Conservation (phyloP, 2,888 invertebrate genomes). For the Hypomecis atomaria region DNA sequence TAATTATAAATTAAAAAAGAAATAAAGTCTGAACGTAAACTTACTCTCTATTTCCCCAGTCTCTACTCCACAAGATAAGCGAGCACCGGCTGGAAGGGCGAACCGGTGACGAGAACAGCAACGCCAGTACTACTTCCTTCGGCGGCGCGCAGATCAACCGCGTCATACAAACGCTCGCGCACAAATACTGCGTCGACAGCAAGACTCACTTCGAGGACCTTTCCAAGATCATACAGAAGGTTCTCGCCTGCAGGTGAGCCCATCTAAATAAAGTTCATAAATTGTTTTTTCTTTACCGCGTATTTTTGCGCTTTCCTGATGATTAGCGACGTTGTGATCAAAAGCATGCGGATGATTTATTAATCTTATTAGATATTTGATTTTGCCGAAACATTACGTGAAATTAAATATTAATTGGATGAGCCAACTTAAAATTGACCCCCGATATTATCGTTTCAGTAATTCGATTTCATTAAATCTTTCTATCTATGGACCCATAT, state of each 20-base stretch:
- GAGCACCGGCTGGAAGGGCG: constrained; percentile 92
- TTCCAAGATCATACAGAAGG: constrained; percentile 94
- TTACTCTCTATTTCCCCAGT: constrained; percentile 59
- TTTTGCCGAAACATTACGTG: too few species aligned
- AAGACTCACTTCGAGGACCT: constrained; percentile 97
- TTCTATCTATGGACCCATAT: constrained; percentile 5
- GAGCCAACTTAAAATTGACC: too few species aligned
- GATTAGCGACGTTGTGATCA: too few species aligned
- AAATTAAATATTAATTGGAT: too few species aligned
- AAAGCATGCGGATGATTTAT: too few species aligned
- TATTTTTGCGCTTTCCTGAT: too few species aligned
- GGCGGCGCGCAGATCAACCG: constrained; percentile 92
- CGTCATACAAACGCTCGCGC: constrained; percentile 96
- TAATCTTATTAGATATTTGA: too few species aligned
- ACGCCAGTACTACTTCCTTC: constrained; percentile 79
- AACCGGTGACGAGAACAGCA: constrained; percentile 79
- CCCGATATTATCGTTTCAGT: too few species aligned
- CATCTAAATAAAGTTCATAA: too few species aligned
- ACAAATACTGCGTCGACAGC: constrained; percentile 97
- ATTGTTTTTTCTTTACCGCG: too few species aligned
- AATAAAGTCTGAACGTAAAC: background rate
- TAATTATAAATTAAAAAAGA: background rate
- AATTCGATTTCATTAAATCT: too few species aligned
- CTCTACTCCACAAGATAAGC: constrained; percentile 92
- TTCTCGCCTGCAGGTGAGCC: constrained; percentile 91